Evolutionary conservation across 2,888 invertebrate species (phyloP).

Genomic region (Lithodes maja): DNA sequence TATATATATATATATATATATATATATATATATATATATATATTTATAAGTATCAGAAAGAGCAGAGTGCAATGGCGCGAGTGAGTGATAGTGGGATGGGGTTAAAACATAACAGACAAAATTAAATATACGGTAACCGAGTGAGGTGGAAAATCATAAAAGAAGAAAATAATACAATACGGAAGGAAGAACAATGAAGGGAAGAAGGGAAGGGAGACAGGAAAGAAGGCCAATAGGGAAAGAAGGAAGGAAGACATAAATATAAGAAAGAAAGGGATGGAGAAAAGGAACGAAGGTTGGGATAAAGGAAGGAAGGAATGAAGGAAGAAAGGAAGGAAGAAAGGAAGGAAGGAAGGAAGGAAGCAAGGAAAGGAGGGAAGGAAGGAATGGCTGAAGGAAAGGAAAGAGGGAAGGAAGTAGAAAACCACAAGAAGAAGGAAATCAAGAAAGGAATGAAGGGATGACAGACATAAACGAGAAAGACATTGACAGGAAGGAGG

Average conservation of each 20-base stretch:
- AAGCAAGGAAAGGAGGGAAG: slow-evolving; percentile 2
- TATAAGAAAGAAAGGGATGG: too few relatives aligned
- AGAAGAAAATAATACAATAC: too few relatives aligned
- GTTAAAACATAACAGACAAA: too few relatives aligned
- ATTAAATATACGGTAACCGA: too few relatives aligned
- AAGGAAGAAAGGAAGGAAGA: not conserved
- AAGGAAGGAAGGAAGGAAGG: not conserved
- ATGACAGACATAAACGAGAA: not conserved
- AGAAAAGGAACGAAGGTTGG: too few relatives aligned
- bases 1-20: too few relatives aligned
- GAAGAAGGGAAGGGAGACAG: not conserved
- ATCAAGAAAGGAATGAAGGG: not conserved
- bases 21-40: too few relatives aligned
- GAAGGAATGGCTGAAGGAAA: slow-evolving; percentile 4
- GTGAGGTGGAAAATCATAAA: too few relatives aligned
- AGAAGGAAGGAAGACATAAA: not conserved
- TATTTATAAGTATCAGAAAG: too few relatives aligned
- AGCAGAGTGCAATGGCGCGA: too few relatives aligned
- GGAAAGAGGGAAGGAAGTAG: not conserved
- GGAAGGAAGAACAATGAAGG: not conserved
- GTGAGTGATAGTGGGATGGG: too few relatives aligned
- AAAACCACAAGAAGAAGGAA: not conserved
- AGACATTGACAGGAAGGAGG: not conserved
- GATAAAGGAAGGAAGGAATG: not conserved
- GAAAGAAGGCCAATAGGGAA: not conserved